These are phyloP conservation scores for Sebastes matsubarae DNA, from an alignment of 2,797 vertebrate species.

Conservation along the genomic window DNA sequence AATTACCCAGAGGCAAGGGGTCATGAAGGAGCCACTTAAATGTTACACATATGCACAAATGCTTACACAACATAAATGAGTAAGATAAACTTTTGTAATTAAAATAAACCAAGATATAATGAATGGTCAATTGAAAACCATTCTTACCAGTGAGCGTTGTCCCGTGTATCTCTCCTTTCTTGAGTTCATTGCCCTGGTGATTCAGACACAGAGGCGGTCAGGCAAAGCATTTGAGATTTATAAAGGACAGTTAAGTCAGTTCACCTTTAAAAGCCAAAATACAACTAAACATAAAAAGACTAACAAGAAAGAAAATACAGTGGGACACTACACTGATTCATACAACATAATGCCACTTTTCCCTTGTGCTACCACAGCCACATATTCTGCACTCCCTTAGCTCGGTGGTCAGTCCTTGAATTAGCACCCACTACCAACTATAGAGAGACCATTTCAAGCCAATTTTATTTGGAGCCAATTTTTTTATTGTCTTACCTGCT, in stretches of 20 bases:
- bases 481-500: not conserved
- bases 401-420: slow-evolving; percentile 26
- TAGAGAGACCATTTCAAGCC: not conserved
- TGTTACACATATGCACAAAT: not conserved
- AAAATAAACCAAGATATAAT: not conserved
- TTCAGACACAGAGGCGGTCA: slow-evolving; percentile 49
- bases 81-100: not conserved
- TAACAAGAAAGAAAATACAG: not conserved
- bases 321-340: not conserved
- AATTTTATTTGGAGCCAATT: slow-evolving; percentile 11
- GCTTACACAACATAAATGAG: not conserved
- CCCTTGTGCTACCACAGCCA: not conserved
- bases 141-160: slow-evolving; percentile 74
- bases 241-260: not conserved
- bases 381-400: slow-evolving; percentile 1
- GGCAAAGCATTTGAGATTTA: not conserved
- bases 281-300: not conserved
- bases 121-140: not conserved
- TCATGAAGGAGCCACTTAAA: not conserved
- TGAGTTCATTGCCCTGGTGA: slow-evolving; percentile 73
- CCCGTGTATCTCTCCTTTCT: slow-evolving; percentile 60
- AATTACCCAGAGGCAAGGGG: not conserved
- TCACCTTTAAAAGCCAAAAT: not conserved
- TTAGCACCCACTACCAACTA: not conserved
- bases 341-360: not conserved